Percentiles rank a stretch among this genome's conserved stretches.
phyloP scores from a whole-genome alignment of 2,797 vertebrate genomes.

The Anguilla obscura region DNA sequence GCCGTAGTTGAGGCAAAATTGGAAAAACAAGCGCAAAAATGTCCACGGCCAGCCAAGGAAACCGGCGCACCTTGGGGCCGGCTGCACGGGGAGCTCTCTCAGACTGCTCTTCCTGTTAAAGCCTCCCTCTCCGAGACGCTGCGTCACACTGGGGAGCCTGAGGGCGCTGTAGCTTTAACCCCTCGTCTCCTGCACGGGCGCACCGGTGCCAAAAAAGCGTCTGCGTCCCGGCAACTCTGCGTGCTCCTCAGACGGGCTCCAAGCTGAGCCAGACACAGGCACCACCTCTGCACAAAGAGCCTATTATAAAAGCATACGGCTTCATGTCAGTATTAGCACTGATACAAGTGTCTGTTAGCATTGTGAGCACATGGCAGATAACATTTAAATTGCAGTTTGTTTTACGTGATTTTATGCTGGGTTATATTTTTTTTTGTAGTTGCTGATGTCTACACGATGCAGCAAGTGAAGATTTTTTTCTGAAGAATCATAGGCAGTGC shows the following conservation, averaged over 20 bases:
- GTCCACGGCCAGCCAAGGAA: constrained; percentile 72
- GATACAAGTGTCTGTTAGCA: background rate
- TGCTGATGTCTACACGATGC: background rate
- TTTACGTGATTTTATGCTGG: background rate
- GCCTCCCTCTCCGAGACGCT: constrained; percentile 75
- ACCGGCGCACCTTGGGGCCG: constrained; percentile 68
- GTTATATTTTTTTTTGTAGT: background rate
- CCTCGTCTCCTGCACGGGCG: constrained; percentile 38
- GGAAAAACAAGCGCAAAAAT: constrained; percentile 78
- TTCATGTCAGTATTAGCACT: background rate
- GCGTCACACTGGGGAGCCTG: constrained; percentile 72
- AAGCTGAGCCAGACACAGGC: background rate
- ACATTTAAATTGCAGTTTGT: background rate
- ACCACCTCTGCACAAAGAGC: background rate
- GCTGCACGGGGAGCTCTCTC: constrained; percentile 72
- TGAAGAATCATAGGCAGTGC: background rate
- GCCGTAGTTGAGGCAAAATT: constrained; percentile 68
- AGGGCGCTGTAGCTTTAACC: constrained; percentile 65
- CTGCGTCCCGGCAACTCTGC: background rate
- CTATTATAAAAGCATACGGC: background rate
- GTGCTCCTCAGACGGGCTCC: background rate
- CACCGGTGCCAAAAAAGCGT: background rate
- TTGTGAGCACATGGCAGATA: background rate
- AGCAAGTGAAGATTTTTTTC: background rate
- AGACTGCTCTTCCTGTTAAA: constrained; percentile 76